Evolutionary conservation across 2,113 vertebrate species (phyloP), one percentile per base, ranked within the genome.

Genomic region (Galeopterus variegatus): DNA sequence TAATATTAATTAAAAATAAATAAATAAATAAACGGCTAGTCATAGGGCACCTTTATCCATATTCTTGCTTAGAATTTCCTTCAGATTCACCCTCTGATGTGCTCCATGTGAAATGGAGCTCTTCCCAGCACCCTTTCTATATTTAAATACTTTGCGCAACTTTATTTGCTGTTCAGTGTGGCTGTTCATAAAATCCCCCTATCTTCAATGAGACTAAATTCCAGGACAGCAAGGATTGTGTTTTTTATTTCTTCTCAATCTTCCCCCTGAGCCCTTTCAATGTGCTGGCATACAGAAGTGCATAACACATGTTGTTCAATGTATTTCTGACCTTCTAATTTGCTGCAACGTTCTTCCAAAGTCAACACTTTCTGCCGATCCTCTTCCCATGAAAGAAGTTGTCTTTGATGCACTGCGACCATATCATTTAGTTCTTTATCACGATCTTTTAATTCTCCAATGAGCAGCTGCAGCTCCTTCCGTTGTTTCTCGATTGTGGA

Each of bases 351-450:
- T 73, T 99, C 99, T 83, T 98, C 98, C 97, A 99, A 79, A 1
- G 98, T 98, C 75, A 99, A 93, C 60, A 99, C 98, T 84, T 98
- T 98, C 54, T 99, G 99, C 13, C 98, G 98, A 88, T 99, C 99
- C 26, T 98, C 97, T 7, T 99, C 98, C 99, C 99, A 99, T 0
- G 98, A 98, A 0, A 99, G 97, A 0, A 99, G 97, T 50, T 99
- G 99, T 5, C 98, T 98, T 83, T 99, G 99, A 79, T 99, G 99
- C n/a, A 99, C 98, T 0, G 97, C 95, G 5, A 99, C 99, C 99
- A 99, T 99, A 0, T 98, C 98, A 92, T 98, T 98, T 75, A 99
- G 99, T 58, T 99, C 99, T 83, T 97, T 97, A 52, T 99, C 99
- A 0, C 98, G 98, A 54, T 99, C 99, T 93, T 99, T 99, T 73